Evolutionary conservation across 2,797 vertebrate species (phyloP).

Genomic region (Parotocinclus haroldoi): DNA sequence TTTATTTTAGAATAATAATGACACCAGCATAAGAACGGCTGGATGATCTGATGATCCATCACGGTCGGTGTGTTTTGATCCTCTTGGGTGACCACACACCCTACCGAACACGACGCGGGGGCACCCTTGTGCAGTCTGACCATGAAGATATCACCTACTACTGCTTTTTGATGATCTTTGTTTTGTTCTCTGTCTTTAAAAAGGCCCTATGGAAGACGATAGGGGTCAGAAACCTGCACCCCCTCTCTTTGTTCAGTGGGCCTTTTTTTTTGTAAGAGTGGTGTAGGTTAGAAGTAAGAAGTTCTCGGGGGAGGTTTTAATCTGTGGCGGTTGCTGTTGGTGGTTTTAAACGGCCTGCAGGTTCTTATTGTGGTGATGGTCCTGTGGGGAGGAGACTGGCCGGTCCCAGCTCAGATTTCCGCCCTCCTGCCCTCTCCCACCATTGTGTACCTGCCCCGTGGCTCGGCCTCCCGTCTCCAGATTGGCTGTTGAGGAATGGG

Average conservation of each 20-base stretch:
- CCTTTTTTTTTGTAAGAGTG: conserved; percentile 21
- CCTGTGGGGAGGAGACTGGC: conserved; percentile 46
- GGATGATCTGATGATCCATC: no score
- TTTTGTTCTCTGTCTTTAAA: conserved; percentile 64
- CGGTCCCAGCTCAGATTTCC: conserved; percentile 53
- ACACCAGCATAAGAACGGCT: no score
- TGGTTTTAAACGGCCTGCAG: conserved; percentile 47
- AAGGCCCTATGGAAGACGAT: conserved; percentile 60
- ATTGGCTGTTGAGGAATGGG: conserved; percentile 73
- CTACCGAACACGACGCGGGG: no score
- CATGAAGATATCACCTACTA: no score
- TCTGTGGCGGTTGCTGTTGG: conserved; percentile 47
- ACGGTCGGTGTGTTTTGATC: no score
- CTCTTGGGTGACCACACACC: no score
- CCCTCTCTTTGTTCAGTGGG: conserved; percentile 36
- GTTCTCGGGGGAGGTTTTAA: conserved; percentile 53
- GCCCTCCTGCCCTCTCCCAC: conserved; percentile 54
- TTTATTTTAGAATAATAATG: no score
- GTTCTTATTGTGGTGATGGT: conserved; percentile 45
- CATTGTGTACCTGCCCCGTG: conserved; percentile 47
- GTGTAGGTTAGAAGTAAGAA: conserved; percentile 26
- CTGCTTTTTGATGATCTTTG: conserved; percentile 63
- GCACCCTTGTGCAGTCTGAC: no score
- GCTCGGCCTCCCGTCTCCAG: conserved; percentile 56
- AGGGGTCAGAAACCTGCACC: conserved; percentile 61